Evolutionary conservation across 2,113 vertebrate genomes (phyloP).

Genomic region (Otis tarda): DNA sequence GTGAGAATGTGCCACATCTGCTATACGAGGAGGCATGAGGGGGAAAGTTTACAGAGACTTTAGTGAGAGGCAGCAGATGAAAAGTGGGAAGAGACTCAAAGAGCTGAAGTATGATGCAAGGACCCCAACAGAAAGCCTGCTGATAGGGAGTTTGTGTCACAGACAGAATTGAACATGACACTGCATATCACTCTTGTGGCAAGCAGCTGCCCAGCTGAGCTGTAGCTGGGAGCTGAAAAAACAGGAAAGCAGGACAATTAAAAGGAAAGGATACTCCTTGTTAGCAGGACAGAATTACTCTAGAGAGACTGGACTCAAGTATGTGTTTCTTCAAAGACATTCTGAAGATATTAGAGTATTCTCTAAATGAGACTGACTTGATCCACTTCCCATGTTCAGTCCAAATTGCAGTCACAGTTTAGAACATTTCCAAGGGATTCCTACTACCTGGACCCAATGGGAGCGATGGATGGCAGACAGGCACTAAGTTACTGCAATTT

Average conservation of each 20-base stretch:
- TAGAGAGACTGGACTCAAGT: not conserved
- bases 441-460: accelerated
- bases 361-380: not conserved
- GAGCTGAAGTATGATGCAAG: not conserved
- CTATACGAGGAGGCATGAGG: accelerated
- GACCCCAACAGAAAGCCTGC: not conserved
- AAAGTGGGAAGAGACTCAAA: not conserved
- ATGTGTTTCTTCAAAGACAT: not conserved
- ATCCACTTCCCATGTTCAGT: not conserved
- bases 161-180: not conserved
- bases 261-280: not conserved
- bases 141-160: not conserved
- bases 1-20: not conserved
- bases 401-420: not conserved
- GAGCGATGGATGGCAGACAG: not conserved
- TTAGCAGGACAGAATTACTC: not conserved
- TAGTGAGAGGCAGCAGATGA: not conserved
- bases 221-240: not conserved
- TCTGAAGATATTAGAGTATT: not conserved
- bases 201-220: not conserved
- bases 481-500: accelerated
- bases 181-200: no score
- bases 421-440: not conserved
- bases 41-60: not conserved
- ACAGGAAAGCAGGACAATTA: not conserved